Evolutionary conservation across 2,113 vertebrate genomes (phyloP).

Genomic region (Gymnogyps californianus): DNA sequence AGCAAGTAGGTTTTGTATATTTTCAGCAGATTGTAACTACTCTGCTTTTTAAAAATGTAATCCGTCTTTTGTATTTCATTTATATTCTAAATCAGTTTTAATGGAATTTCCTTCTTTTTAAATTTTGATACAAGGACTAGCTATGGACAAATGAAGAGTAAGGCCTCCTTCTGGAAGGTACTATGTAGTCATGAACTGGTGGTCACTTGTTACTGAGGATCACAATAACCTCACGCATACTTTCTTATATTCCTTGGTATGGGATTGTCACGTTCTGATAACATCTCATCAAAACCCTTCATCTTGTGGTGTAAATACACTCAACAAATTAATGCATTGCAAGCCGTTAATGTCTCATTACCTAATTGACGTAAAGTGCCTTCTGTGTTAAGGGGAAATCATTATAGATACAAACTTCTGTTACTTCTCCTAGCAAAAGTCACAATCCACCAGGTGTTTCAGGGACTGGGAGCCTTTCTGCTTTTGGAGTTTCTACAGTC

Average conservation of each 20-base stretch:
- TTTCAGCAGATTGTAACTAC: background rate
- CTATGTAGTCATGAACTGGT: background rate
- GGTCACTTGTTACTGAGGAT: background rate
- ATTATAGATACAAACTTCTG: background rate
- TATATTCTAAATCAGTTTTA: background rate
- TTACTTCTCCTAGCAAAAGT: background rate
- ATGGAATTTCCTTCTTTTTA: background rate
- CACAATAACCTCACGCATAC: background rate
- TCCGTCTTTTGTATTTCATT: background rate
- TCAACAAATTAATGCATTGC: background rate
- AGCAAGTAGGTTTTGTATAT: background rate
- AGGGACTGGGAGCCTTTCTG: background rate
- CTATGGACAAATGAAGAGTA: background rate
- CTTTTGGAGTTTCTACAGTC: background rate
- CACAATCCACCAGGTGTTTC: background rate
- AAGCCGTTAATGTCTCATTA: background rate
- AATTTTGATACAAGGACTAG: background rate
- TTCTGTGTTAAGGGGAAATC: background rate
- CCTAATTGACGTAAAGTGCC: background rate
- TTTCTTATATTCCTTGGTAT: background rate
- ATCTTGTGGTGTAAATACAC: background rate
- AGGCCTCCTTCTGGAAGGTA: background rate
- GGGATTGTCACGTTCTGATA: background rate
- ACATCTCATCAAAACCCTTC: background rate
- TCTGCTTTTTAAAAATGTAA: background rate